phyloP scores from a whole-genome alignment of 2,113 vertebrate genomes.

The Callospermophilus lateralis region DNA sequence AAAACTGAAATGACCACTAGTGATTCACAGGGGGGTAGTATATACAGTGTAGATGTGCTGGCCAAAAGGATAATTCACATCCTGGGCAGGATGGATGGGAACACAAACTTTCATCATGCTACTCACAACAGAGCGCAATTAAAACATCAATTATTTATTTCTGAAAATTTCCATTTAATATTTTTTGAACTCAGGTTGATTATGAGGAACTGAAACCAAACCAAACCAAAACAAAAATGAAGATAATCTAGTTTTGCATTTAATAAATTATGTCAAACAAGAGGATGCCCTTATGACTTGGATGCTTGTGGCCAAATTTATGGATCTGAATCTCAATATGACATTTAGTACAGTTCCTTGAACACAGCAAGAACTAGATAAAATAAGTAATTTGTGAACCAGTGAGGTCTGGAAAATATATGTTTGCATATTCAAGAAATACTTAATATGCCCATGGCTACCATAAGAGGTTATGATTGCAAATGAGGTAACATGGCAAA shows the following conservation, averaged over 20 bases:
- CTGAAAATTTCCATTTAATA: neutral
- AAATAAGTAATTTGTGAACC: slow-evolving; percentile 35
- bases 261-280: slow-evolving; percentile 55
- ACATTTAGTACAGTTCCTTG: slow-evolving; percentile 16
- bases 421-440: slow-evolving; percentile 34
- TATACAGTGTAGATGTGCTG: neutral
- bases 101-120: neutral
- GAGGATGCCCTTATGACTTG: slow-evolving; percentile 30
- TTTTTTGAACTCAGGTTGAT: neutral
- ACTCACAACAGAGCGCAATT: neutral
- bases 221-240: neutral
- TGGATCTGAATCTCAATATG: neutral
- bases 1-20: neutral
- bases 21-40: neutral
- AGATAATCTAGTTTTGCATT: neutral
- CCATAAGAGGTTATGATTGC: slow-evolving; percentile 30
- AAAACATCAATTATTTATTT: neutral
- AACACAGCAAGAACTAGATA: neutral
- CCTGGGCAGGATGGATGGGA: neutral
- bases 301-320: slow-evolving; percentile 35
- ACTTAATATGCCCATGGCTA: slow-evolving; percentile 15
- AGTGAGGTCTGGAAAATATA: neutral
- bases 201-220: neutral
- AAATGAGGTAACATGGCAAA: slow-evolving; percentile 40
- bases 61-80: neutral